These are phyloP conservation scores for Diadophis punctatus DNA, from an alignment of 2,113 vertebrate genomes.

Conservation along the genomic window DNA sequence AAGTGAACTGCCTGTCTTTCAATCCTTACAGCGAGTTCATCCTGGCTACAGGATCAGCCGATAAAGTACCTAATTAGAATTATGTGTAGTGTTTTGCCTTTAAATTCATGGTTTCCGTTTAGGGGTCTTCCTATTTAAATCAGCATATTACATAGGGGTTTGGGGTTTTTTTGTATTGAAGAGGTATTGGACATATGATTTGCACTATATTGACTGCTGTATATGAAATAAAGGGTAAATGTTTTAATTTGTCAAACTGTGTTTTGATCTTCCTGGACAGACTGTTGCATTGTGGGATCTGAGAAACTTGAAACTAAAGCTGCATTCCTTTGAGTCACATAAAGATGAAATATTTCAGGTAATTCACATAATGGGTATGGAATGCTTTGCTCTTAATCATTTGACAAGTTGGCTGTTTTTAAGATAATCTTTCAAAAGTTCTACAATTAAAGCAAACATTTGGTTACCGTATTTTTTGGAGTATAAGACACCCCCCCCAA, in stretches of 20 bases:
- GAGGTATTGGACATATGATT: not conserved
- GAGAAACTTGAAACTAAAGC: slow-evolving; percentile 93
- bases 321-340: slow-evolving; percentile 98
- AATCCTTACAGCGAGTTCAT: slow-evolving; percentile 98
- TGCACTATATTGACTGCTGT: not conserved
- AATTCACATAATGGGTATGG: slow-evolving; percentile 20
- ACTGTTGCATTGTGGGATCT: slow-evolving; percentile 97
- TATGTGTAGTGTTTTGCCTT: rapidly evolving
- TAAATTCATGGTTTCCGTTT: not conserved
- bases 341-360: slow-evolving; percentile 99
- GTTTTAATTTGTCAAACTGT: rapidly evolving
- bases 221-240: not conserved
- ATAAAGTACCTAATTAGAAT: slow-evolving; percentile 74
- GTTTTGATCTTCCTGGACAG: slow-evolving; percentile 57
- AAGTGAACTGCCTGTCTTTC: slow-evolving; percentile 97
- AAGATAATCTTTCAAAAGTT: not conserved
- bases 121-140: not conserved
- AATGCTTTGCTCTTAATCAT: not conserved
- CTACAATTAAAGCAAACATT: not conserved
- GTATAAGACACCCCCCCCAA: too few species aligned
- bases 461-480: too few species aligned
- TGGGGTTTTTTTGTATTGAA: not conserved
- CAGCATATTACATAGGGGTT: not conserved
- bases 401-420: not conserved
- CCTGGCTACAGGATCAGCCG: slow-evolving; percentile 93